Percentiles rank a stretch among this genome's conserved stretches.
phyloP scores from a whole-genome alignment of 2,113 vertebrate species.

The Micromys minutus region DNA sequence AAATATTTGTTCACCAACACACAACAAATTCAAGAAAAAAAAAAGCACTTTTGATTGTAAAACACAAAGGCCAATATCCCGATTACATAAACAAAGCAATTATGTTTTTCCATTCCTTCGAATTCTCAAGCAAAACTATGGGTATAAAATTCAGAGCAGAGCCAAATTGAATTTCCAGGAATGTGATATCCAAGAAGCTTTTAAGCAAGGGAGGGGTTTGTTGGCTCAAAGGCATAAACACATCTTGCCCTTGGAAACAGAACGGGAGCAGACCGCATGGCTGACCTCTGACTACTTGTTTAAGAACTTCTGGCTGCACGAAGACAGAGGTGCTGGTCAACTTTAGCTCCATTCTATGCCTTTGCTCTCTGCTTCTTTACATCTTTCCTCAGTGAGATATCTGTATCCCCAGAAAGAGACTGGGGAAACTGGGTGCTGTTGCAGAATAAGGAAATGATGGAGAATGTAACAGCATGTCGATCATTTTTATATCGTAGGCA shows the following conservation, averaged over 20 bases:
- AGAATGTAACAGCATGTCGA: background rate
- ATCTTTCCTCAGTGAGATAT: background rate
- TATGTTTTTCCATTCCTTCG: conserved; percentile 70
- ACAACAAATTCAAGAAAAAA: background rate
- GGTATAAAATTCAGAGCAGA: conserved; percentile 66
- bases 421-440: background rate
- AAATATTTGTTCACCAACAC: background rate
- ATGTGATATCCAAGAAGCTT: conserved; percentile 69
- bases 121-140: conserved; percentile 71
- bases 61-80: conserved; percentile 42
- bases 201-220: conserved; percentile 67
- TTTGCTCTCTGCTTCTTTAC: background rate
- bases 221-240: conserved; percentile 67
- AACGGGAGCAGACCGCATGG: conserved; percentile 31
- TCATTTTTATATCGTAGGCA: background rate
- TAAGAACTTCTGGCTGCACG: conserved; percentile 27
- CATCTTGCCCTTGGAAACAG: conserved; percentile 57
- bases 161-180: conserved; percentile 74
- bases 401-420: background rate
- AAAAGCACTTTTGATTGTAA: conserved; percentile 60
- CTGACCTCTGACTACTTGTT: conserved; percentile 42
- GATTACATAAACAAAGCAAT: conserved; percentile 63
- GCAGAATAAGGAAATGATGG: background rate
- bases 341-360: background rate
- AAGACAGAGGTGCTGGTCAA: background rate